Conservation (phyloP, 1,140 invertebrate genomes). For the Pseudomyrmex pallidus region DNA sequence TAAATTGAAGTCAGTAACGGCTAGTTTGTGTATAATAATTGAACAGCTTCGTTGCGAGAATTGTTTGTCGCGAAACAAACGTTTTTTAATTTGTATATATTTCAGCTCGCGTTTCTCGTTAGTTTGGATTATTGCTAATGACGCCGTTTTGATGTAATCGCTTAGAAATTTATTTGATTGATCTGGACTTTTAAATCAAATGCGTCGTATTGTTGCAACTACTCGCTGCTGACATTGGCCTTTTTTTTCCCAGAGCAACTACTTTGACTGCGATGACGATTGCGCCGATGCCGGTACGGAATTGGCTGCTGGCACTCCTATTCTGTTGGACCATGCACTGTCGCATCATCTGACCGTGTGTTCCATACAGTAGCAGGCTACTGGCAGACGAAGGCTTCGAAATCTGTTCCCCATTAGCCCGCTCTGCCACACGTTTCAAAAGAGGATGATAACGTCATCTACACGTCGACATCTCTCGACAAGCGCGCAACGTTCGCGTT, state of each 20-base stretch:
- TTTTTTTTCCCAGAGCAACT: conserved; percentile 82
- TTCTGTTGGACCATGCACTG: conserved; percentile 84
- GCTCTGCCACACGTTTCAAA: conserved; percentile 40
- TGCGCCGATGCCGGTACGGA: conserved; percentile 83
- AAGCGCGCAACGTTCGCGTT: conserved; percentile 29
- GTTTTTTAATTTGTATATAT: not conserved
- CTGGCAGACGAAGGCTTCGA: conserved; percentile 44
- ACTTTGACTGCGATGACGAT: conserved; percentile 85
- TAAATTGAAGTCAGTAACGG: conserved; percentile 36
- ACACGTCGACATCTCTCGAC: conserved; percentile 36
- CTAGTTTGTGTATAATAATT: conserved; percentile 50
- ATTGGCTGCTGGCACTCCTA: conserved; percentile 85
- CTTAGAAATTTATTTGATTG: not conserved
- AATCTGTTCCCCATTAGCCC: conserved; percentile 29
- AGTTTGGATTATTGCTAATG: conserved; percentile 3
- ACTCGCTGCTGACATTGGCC: conserved; percentile 17
- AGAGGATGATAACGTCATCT: conserved; percentile 37
- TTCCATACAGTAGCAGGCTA: conserved; percentile 83
- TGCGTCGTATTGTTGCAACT: not conserved
- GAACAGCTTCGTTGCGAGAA: not conserved
- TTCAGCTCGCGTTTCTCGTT: conserved; percentile 2
- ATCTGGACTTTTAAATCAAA: not conserved
- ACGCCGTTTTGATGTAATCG: conserved; percentile 2
- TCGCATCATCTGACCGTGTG: conserved; percentile 84
- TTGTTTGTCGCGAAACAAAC: conserved; percentile 20